Evolutionary conservation across 2,113 vertebrate species (phyloP).

Genomic region (Microtus montanus): DNA sequence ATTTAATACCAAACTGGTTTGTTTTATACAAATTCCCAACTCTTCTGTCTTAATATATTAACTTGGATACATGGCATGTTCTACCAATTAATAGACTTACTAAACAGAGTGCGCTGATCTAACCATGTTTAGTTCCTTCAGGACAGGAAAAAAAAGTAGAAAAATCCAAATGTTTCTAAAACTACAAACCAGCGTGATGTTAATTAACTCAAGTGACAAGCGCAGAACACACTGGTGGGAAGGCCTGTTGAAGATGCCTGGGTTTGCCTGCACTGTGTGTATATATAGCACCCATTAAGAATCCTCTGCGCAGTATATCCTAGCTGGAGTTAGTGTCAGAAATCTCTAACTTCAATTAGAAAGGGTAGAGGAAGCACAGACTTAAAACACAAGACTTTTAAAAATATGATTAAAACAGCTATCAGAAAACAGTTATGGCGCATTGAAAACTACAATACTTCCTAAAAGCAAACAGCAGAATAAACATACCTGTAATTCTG

Average conservation of each 20-base stretch:
- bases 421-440: constrained; percentile 5
- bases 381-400: constrained; percentile 17
- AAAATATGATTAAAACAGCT: constrained; percentile 40
- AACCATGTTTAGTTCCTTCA: constrained; percentile 15
- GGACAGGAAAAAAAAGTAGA: constrained; percentile 52
- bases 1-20: constrained; percentile 58
- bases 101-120: constrained; percentile 46
- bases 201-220: constrained; percentile 67
- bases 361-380: constrained; percentile 50
- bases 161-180: constrained; percentile 70
- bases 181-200: constrained; percentile 57
- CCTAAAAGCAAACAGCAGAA: not conserved
- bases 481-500: not conserved
- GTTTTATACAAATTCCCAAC: constrained; percentile 64
- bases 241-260: constrained; percentile 53
- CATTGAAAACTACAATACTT: constrained; percentile 21
- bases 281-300: constrained; percentile 49
- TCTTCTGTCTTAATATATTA: constrained; percentile 67
- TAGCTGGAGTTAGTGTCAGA: not conserved
- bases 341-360: constrained; percentile 45
- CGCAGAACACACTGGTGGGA: constrained; percentile 52
- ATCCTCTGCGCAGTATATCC: not conserved
- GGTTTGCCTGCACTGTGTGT: not conserved
- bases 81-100: constrained; percentile 65
- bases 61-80: constrained; percentile 62